Evolutionary conservation across 2,888 invertebrate species (phyloP).

Genomic region (Rutpela maculata): DNA sequence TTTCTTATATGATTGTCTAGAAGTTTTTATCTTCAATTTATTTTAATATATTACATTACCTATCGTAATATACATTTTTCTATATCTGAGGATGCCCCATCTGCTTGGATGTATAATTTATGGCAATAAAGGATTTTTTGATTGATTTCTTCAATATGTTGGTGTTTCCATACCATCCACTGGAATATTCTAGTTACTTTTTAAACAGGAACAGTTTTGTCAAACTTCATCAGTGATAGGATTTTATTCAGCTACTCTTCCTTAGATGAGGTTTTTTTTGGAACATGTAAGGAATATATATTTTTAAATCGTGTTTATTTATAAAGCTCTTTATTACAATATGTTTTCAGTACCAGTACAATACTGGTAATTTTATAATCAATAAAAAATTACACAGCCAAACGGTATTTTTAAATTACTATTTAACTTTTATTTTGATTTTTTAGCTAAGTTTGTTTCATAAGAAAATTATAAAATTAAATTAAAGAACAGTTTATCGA

Average conservation of each 20-base stretch:
- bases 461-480: neutral
- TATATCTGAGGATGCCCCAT: too few relatives aligned
- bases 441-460: neutral
- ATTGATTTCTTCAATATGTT: too few relatives aligned
- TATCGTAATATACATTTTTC: too few relatives aligned
- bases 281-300: too few relatives aligned
- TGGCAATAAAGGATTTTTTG: too few relatives aligned
- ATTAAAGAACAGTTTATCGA: neutral
- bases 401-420: neutral
- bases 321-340: neutral
- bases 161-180: too few relatives aligned
- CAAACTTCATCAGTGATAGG: neutral
- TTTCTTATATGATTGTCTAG: too few relatives aligned
- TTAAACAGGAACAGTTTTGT: neutral
- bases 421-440: neutral
- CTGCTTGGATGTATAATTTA: too few relatives aligned
- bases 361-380: conserved; percentile 1
- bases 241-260: neutral
- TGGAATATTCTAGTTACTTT: too few relatives aligned
- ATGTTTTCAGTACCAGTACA: neutral
- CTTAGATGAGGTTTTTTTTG: too few relatives aligned
- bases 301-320: neutral
- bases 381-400: conserved; percentile 5
- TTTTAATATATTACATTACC: too few relatives aligned
- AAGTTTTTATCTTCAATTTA: too few relatives aligned